Percentiles rank a stretch among this genome's conserved stretches.
These are phyloP conservation scores for Zaprionus nigranus DNA, from an alignment of 1,140 invertebrate species.

Conservation along the genomic window DNA sequence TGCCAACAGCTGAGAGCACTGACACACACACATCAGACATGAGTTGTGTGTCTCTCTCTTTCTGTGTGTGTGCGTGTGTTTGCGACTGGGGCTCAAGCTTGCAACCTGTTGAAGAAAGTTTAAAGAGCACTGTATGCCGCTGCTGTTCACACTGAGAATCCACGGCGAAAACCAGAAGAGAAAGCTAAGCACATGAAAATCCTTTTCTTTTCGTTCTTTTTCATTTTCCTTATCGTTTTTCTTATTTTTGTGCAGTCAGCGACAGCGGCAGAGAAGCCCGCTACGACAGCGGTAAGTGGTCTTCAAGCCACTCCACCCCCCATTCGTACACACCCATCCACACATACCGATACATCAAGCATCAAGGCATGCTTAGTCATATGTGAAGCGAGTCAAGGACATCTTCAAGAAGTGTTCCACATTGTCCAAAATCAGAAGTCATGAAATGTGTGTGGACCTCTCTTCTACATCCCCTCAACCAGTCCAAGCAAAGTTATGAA, in stretches of 20 bases:
- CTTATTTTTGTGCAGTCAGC: not conserved
- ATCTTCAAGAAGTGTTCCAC: not conserved
- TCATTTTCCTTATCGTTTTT: not conserved
- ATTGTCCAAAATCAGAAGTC: not conserved
- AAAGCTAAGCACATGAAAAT: constrained; percentile 72
- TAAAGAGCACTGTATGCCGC: constrained; percentile 42
- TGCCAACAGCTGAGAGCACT: constrained; percentile 12
- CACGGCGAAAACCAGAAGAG: constrained; percentile 46
- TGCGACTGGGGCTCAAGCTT: constrained; percentile 2
- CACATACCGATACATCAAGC: not conserved
- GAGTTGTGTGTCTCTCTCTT: not conserved
- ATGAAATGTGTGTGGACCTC: not conserved
- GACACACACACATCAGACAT: not conserved
- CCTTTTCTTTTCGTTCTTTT: constrained; percentile 30
- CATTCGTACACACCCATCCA: not conserved
- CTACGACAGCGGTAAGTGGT: not conserved
- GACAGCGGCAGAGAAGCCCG: not conserved
- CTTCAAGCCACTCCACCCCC: not conserved
- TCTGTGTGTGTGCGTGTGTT: not conserved
- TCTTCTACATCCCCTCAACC: no score
- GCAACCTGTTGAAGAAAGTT: constrained; percentile 72
- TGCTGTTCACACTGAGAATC: constrained; percentile 18
- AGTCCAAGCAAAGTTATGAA: no score
- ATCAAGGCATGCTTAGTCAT: not conserved
- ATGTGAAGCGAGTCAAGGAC: not conserved